Evolutionary conservation across 2,113 vertebrate genomes (phyloP).

Genomic region (Trematomus loennbergii): DNA sequence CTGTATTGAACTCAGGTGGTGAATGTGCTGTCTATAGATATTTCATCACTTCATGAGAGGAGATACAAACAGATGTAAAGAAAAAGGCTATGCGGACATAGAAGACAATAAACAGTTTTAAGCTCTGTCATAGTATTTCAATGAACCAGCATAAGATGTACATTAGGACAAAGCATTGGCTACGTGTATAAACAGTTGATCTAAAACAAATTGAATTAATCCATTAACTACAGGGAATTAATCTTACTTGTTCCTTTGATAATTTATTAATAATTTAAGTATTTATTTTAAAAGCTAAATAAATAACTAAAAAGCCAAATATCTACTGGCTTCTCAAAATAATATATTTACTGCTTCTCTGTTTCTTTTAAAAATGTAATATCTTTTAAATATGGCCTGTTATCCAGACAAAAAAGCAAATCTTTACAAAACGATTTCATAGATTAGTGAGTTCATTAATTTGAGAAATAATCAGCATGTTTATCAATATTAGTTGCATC

Average conservation of each 20-base stretch:
- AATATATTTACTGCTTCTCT: not conserved
- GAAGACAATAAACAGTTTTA: not conserved
- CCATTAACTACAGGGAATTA: too few relatives aligned
- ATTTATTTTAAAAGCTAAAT: too few relatives aligned
- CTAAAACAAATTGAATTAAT: not conserved
- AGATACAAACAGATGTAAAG: not conserved
- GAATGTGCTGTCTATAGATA: not conserved
- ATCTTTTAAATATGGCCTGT: not conserved
- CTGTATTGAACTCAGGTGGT: slow-evolving; percentile 38
- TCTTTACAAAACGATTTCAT: not conserved
- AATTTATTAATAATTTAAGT: too few relatives aligned
- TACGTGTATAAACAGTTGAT: not conserved
- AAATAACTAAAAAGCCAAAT: not conserved
- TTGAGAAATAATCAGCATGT: not conserved
- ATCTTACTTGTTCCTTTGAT: too few relatives aligned
- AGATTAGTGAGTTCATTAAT: not conserved
- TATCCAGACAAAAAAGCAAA: not conserved
- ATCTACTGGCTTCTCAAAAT: not conserved
- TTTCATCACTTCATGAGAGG: not conserved
- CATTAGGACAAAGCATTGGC: not conserved
- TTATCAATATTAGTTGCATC: too few relatives aligned
- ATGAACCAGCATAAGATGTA: too few relatives aligned
- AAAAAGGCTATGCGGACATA: not conserved
- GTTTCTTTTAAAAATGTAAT: not conserved
- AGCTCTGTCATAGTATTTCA: too few relatives aligned